Evolutionary conservation across 2,113 vertebrate species (phyloP).

Genomic region (Onychostoma macrolepis): DNA sequence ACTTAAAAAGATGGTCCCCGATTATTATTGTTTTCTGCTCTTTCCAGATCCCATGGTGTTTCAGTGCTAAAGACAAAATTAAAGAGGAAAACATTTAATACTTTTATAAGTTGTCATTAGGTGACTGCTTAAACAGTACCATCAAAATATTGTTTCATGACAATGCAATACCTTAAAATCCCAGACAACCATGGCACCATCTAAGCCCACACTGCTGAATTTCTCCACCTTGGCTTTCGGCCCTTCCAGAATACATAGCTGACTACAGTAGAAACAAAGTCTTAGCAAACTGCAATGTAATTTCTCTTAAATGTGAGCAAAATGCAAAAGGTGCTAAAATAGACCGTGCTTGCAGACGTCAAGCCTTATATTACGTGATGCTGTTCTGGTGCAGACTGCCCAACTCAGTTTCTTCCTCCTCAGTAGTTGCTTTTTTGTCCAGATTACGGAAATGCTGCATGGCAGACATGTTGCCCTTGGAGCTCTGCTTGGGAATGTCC

Average conservation of each 20-base stretch:
- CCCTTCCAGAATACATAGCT: slow-evolving; percentile 69
- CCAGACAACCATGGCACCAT: slow-evolving; percentile 80
- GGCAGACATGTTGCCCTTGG: slow-evolving; percentile 72
- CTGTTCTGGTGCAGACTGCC: slow-evolving; percentile 77
- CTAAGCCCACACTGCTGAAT: slow-evolving; percentile 78
- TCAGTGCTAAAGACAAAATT: slow-evolving; percentile 29
- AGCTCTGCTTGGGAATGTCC: slow-evolving; percentile 73
- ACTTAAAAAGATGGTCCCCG: background rate
- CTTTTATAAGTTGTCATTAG: background rate
- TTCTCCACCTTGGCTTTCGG: slow-evolving; percentile 66
- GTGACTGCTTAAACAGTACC: background rate
- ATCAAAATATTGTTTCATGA: background rate
- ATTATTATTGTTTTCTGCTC: slow-evolving; percentile 8
- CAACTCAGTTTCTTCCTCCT: slow-evolving; percentile 72
- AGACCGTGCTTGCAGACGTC: background rate
- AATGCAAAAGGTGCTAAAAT: background rate
- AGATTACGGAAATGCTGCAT: slow-evolving; percentile 82
- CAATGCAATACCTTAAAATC: slow-evolving; percentile 70
- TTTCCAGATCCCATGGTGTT: background rate
- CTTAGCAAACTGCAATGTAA: background rate
- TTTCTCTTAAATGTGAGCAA: background rate
- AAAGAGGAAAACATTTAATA: background rate
- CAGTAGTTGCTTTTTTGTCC: slow-evolving; percentile 76
- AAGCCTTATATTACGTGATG: slow-evolving; percentile 63
- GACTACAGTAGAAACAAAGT: slow-evolving; percentile 58